Conservation (phyloP, 2,888 invertebrate genomes). For the Folsomia manolachei region DNA sequence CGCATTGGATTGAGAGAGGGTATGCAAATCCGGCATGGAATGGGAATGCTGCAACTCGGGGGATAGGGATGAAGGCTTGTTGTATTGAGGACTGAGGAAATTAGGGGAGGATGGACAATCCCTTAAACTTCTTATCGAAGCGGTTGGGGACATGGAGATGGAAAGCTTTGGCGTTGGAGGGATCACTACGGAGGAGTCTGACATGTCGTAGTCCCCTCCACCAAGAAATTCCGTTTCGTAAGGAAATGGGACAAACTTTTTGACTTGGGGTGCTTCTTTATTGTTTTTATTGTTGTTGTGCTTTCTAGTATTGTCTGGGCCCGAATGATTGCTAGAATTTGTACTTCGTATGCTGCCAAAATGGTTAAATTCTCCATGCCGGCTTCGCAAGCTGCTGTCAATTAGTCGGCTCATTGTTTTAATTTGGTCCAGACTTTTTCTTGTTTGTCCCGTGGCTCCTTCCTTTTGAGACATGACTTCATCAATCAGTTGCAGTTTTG, state of each 20-base stretch:
- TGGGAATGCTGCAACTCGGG: background rate
- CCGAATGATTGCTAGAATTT: background rate
- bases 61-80: no score
- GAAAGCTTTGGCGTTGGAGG: background rate
- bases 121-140: constrained; percentile 8
- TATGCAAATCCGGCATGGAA: constrained; percentile 20
- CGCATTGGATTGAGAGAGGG: background rate
- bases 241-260: constrained; percentile 26
- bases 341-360: constrained; percentile 1
- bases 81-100: background rate
- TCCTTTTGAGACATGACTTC: constrained; percentile 23
- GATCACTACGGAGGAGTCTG: background rate
- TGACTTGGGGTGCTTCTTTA: constrained; percentile 11
- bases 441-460: constrained; percentile 12
- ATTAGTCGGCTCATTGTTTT: constrained; percentile 19
- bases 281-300: background rate
- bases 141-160: background rate
- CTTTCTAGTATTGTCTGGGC: background rate
- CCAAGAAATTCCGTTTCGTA: constrained; percentile 27
- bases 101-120: background rate
- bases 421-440: constrained; percentile 24
- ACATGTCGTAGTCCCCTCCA: constrained; percentile 6
- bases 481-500: constrained; percentile 11
- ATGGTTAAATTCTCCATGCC: background rate
- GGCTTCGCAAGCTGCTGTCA: background rate